phyloP scores from a whole-genome alignment of 1,140 invertebrate genomes.

The Nylanderia fulva region DNA sequence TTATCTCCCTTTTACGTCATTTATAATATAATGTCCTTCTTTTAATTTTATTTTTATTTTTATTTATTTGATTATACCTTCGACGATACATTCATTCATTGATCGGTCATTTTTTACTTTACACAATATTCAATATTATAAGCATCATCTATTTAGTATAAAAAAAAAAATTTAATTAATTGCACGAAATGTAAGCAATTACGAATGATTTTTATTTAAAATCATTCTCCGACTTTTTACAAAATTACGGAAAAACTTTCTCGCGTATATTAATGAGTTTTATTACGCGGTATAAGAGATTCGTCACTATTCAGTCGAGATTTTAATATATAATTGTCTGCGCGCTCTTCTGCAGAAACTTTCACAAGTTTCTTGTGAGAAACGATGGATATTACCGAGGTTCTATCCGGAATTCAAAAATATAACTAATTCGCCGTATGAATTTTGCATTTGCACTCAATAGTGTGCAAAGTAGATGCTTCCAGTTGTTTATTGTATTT shows the following conservation, averaged over 20 bases:
- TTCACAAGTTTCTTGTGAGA: neutral
- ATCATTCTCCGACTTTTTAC: neutral
- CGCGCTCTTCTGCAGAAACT: neutral
- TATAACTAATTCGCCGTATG: neutral
- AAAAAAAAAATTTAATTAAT: too few relatives aligned
- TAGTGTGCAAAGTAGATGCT: neutral
- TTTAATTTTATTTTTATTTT: too few relatives aligned
- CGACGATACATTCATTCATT: neutral
- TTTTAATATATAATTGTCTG: constrained; percentile 29
- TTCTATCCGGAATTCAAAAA: neutral
- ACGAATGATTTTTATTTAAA: neutral
- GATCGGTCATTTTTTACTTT: neutral
- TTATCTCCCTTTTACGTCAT: neutral
- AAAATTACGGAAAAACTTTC: neutral
- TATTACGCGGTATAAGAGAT: too few relatives aligned
- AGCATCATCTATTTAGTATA: too few relatives aligned
- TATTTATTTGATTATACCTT: neutral
- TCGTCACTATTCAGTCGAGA: neutral
- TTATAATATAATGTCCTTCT: neutral
- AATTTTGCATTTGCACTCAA: neutral
- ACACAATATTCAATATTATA: neutral
- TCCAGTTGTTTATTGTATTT: neutral
- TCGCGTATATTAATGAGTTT: neutral
- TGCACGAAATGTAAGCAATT: neutral
- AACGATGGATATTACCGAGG: neutral